A percentile compares a stretch with the other conserved stretches of the same genome.
Conservation (phyloP, 2,113 vertebrate species). For the Oxyruncus cristatus region DNA sequence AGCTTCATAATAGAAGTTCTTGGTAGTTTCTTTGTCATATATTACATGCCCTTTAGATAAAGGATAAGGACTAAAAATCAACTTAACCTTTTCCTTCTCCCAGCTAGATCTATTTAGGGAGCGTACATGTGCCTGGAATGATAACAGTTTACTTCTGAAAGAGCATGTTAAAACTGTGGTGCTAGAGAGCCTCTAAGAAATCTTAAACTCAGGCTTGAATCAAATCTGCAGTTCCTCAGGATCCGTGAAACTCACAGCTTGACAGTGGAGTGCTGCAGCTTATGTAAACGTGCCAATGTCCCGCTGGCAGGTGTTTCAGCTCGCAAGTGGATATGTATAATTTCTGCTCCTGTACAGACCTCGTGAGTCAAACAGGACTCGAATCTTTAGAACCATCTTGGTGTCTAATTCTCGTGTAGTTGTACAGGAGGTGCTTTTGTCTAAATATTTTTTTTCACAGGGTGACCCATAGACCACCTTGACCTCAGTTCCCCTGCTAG, state of each 20-base stretch:
- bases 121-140: background rate
- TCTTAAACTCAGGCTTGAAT: background rate
- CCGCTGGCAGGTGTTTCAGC: background rate
- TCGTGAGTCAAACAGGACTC: fast-evolving
- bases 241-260: fast-evolving
- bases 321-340: background rate
- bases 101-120: background rate
- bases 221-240: background rate
- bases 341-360: background rate
- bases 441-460: fast-evolving
- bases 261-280: background rate
- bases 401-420: background rate
- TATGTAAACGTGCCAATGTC: background rate
- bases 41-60: background rate
- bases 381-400: background rate
- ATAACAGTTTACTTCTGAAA: constrained; percentile 12
- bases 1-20: background rate
- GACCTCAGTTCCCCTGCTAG: background rate
- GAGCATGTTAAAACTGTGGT: background rate
- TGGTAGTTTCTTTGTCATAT: background rate
- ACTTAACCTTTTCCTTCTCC: background rate
- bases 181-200: background rate
- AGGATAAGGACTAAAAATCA: constrained; percentile 8
- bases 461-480: fast-evolving
- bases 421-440: background rate